Evolutionary conservation across 2,888 invertebrate genomes (phyloP), one percentile per base, ranked within the genome.

Genomic region (Digitonthophagus gazella): DNA sequence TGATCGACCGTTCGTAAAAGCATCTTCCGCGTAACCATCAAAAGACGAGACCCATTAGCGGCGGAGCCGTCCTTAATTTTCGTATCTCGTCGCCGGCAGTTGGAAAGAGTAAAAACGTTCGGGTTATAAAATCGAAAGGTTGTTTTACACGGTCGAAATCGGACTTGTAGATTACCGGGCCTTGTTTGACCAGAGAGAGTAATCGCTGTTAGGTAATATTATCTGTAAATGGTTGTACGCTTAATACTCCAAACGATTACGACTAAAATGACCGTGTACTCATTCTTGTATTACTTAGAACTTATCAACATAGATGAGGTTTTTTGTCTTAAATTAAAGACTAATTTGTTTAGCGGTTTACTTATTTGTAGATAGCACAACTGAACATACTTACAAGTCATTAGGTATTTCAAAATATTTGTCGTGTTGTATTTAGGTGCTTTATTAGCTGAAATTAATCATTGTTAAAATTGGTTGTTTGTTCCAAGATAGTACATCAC

Each of bases 61-160:
- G 58, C 65, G 64, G 18, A 5, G 61, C 20, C 64, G 72, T 73
- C 69, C 74, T 75, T 75, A 76, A 76, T 77, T 76, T 73, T 74
- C 61, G 76, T 78, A 77, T 75, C 75, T 71, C 69, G n/a, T 14
- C 18, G 74, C 75, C 74, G 61, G 61, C 61, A 61, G 61, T 18
- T n/a, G 61, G n/a, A 44, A 73, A 75, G 74, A 61, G 61, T 61
- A 18, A 73, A 44, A 75, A 75, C 75, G 76, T 76, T 76, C 76
- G 71, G 73, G 73, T 77, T 76, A 73, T 77, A 77, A 78, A 77
- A 75, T 74, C 75, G 71, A 77, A 75, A 76, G 74, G 76, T 74
- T 77, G 77, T 77, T 77, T 71, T 75, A 77, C 76, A 78, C 72
- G 74, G 72, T 71, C 70, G 70, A 71, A 76, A 74, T 72, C 73